These are phyloP conservation scores for Tetramorium bicarinatum DNA, from an alignment of 2,888 invertebrate genomes.

Conservation along the genomic window DNA sequence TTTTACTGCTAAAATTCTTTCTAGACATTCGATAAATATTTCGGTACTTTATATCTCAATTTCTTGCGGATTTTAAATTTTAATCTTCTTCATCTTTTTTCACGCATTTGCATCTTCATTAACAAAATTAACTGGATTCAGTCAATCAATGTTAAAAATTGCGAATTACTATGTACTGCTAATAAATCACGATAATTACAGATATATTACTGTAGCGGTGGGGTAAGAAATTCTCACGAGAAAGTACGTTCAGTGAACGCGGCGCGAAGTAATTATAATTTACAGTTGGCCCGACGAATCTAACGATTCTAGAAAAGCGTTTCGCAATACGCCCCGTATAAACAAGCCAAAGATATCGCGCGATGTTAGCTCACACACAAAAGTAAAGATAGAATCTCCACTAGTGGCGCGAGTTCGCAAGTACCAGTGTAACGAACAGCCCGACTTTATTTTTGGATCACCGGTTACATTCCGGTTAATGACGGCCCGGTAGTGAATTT, in stretches of 20 bases:
- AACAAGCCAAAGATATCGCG: constrained; percentile 76
- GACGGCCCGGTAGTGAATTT: constrained; percentile 33
- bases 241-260: constrained; percentile 21
- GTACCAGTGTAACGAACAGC: constrained; percentile 62
- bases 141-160: neutral
- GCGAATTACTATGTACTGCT: neutral
- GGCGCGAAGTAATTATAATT: constrained; percentile 60
- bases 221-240: neutral
- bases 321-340: constrained; percentile 69
- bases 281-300: constrained; percentile 59
- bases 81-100: neutral
- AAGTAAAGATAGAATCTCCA: constrained; percentile 73
- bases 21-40: neutral
- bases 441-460: constrained; percentile 70
- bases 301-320: constrained; percentile 69
- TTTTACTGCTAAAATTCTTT: neutral
- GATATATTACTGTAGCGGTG: neutral
- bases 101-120: neutral
- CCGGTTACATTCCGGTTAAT: constrained; percentile 51
- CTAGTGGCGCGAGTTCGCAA: constrained; percentile 60
- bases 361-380: constrained; percentile 70
- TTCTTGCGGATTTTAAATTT: neutral
- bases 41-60: neutral
- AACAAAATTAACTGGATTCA: neutral
- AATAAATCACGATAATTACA: constrained; percentile 17